Evolutionary conservation across 30 jellyfish, hydroid and myxozoan genomes (phyloP), one percentile per base, ranked within the genome.

Genomic region (Hydractinia symbiolongicarpus): DNA sequence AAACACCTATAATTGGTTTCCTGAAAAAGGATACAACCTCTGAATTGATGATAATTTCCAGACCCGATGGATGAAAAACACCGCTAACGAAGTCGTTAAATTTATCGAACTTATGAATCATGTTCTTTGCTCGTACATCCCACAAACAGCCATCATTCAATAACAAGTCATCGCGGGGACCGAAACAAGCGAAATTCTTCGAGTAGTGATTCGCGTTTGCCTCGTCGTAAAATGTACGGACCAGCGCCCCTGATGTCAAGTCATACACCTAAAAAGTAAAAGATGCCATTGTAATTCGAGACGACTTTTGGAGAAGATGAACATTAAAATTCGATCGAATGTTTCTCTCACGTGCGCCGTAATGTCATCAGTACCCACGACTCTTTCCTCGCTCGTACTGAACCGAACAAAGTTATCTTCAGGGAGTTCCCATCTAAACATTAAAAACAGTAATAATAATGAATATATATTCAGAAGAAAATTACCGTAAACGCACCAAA

Each of bases 101-200:
- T 64, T 86, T 91, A 83, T 91, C 98, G 85, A 91, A 91, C 78
- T 91, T 86, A 77, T 91, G 98, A 40, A 91, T 70, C 64, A 91
- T 57, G 69, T 82, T 77, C n/a, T 83, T 82, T 10, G 94, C 88
- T 6, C 98, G 90, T 4, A 91, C 92, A 83, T 91, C 98, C 98
- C 98, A 91, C 44, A 91, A 91, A 51, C 96, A 86, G 73, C 98
- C 98, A 67, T 91, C 98, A 66, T 91, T 91, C 69, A 91, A 82
- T 19, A 91, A 83, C 30, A 91, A 92, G 76, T 91, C 96, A 66
- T 91, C 98, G 0, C 96, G 81, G 44, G 88, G 78, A 50, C 86
- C 85, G 71, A 91, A 91, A 14, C 93, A 73, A 20, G 98, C 98
- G 19, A 74, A 49, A 55, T 91, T 91, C 60, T 86, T 86, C 17